phyloP scores from a whole-genome alignment of 2,888 invertebrate genomes.

The Catonia carolina region DNA sequence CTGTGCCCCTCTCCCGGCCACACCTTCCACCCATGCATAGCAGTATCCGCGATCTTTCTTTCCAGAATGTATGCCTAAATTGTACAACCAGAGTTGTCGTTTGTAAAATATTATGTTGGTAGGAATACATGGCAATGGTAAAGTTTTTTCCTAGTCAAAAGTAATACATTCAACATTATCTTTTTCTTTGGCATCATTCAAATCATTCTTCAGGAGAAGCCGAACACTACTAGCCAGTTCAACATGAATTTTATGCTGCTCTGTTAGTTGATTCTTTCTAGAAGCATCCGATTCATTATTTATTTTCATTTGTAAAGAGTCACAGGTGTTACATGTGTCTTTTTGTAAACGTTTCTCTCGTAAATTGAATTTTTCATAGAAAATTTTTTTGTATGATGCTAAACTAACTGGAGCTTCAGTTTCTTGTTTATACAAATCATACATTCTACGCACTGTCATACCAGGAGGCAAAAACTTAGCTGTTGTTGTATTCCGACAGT shows the following conservation, averaged over 20 bases:
- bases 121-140: constrained; percentile 34
- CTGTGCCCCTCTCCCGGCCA: no score
- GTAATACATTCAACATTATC: constrained; percentile 19
- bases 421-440: constrained; percentile 23
- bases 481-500: constrained; percentile 20
- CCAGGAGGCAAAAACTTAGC: constrained; percentile 22
- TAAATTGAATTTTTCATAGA: constrained; percentile 6
- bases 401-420: background rate
- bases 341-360: constrained; percentile 12
- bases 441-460: constrained; percentile 26
- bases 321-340: constrained; percentile 16
- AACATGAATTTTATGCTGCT: background rate
- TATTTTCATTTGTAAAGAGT: background rate
- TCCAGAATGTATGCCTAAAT: constrained; percentile 33
- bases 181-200: background rate
- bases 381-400: constrained; percentile 12
- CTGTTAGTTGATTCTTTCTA: background rate
- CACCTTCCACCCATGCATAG: no score
- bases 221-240: background rate
- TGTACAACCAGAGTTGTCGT: constrained; percentile 34
- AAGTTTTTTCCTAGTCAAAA: constrained; percentile 35
- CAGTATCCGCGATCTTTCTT: constrained; percentile 29
- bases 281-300: background rate
- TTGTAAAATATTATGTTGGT: no score
- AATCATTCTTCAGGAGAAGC: background rate